A percentile compares a stretch with the other conserved stretches of the same genome.
These are phyloP conservation scores for Eubasilissa splendida DNA, from an alignment of 2,888 invertebrate genomes.

Conservation along the genomic window DNA sequence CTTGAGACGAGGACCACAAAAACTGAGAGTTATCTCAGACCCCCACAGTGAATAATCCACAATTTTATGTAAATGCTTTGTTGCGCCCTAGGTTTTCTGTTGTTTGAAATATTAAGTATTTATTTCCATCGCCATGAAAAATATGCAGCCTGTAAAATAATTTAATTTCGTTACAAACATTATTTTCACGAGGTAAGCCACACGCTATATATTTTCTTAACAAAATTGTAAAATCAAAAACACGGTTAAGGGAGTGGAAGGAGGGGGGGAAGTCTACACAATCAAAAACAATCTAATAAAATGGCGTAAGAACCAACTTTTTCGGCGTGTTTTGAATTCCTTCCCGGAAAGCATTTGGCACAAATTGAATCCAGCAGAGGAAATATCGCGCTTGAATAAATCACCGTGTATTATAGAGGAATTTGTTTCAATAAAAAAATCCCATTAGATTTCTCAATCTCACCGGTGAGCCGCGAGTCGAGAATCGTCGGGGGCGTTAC, in stretches of 20 bases:
- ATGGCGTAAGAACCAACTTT: constrained; percentile 12
- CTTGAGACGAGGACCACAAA: too few species aligned
- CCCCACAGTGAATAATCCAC: too few species aligned
- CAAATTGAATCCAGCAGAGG: constrained; percentile 33
- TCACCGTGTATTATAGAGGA: constrained; percentile 27
- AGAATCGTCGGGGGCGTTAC: not conserved
- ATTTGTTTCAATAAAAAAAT: constrained; percentile 29
- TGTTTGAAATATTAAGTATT: too few species aligned
- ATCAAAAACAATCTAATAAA: constrained; percentile 38
- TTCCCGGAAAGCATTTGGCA: constrained; percentile 26
- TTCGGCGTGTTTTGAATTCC: constrained; percentile 4
- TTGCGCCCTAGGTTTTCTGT: too few species aligned
- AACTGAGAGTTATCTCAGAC: too few species aligned
- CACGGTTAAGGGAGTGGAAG: not conserved
- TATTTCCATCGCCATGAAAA: too few species aligned
- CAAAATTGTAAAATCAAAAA: too few species aligned
- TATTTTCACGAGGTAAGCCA: too few species aligned
- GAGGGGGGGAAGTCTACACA: not conserved
- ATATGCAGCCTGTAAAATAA: too few species aligned
- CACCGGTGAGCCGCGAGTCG: not conserved
- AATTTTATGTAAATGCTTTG: too few species aligned
- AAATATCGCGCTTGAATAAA: constrained; percentile 39
- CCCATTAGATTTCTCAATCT: not conserved
- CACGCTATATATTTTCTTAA: too few species aligned
- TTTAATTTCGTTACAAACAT: too few species aligned